These are phyloP conservation scores for Agrochola litura DNA, from an alignment of 2,888 invertebrate species.

Conservation along the genomic window DNA sequence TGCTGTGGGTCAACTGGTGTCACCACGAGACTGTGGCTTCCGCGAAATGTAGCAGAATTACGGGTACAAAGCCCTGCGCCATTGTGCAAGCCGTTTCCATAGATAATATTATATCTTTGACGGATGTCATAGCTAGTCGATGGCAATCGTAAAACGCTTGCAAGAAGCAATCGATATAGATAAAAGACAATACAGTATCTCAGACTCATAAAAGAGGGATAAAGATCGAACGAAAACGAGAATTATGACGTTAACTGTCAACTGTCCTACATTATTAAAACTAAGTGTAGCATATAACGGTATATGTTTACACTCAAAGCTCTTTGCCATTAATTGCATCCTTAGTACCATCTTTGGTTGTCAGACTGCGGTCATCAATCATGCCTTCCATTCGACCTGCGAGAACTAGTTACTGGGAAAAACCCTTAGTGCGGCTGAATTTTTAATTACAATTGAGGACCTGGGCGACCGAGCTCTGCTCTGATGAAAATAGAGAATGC, in stretches of 20 bases:
- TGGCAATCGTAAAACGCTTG: slow-evolving; percentile 26
- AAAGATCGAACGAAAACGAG: neutral
- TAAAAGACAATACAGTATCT: slow-evolving; percentile 16
- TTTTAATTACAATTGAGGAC: neutral
- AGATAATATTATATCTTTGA: slow-evolving; percentile 20
- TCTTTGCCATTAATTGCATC: neutral
- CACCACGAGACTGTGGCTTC: slow-evolving; percentile 72
- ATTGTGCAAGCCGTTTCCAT: slow-evolving; percentile 36
- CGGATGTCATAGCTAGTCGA: slow-evolving; percentile 12
- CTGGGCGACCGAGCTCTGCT: no score
- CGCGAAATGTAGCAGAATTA: slow-evolving; percentile 54
- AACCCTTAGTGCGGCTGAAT: neutral
- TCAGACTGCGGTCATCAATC: neutral
- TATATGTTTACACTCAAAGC: neutral
- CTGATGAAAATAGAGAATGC: no score
- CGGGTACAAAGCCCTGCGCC: slow-evolving; percentile 26
- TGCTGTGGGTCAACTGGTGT: slow-evolving; percentile 74
- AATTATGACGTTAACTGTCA: neutral
- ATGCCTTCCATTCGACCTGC: neutral
- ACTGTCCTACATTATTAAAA: neutral
- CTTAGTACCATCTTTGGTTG: neutral
- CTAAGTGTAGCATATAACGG: neutral
- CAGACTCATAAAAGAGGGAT: slow-evolving; percentile 1
- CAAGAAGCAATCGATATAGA: slow-evolving; percentile 18
- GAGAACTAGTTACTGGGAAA: neutral